A percentile compares a stretch with the other conserved stretches of the same genome.
These are phyloP conservation scores for Brienomyrus longianalis DNA, from an alignment of 2,113 vertebrate species.

Conservation along the genomic window DNA sequence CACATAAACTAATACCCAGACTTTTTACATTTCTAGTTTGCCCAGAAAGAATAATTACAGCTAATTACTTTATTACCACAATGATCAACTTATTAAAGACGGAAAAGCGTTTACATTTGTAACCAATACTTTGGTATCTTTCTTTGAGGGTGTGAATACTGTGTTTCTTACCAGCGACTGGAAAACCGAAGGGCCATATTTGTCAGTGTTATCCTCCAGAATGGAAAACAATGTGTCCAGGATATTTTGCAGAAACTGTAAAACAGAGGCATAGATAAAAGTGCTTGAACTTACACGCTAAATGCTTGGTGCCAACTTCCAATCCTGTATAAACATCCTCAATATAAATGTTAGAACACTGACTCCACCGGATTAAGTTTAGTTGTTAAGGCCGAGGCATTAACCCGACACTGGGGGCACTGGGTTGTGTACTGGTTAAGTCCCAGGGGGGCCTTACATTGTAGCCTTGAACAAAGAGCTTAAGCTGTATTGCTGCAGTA, in stretches of 20 bases:
- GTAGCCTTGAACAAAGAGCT: neutral
- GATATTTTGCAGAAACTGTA: conserved; percentile 88
- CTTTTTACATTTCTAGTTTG: conserved; percentile 12
- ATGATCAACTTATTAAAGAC: neutral
- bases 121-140: neutral
- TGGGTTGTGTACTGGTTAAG: neutral
- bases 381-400: neutral
- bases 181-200: conserved; percentile 89
- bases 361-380: neutral
- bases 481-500: neutral
- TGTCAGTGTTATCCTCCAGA: conserved; percentile 94
- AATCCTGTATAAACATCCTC: neutral
- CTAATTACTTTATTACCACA: neutral
- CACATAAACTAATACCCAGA: neutral
- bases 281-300: neutral
- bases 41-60: conserved; percentile 1
- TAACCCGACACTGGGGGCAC: neutral
- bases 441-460: neutral
- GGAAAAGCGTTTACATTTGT: neutral
- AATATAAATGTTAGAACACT: neutral
- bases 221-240: conserved; percentile 89
- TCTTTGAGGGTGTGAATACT: neutral
- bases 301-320: neutral
- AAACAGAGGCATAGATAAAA: conserved; percentile 25
- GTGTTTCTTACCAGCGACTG: conserved; percentile 80